These are phyloP conservation scores for Pollenia angustigena DNA, from an alignment of 2,888 invertebrate species.

Conservation along the genomic window DNA sequence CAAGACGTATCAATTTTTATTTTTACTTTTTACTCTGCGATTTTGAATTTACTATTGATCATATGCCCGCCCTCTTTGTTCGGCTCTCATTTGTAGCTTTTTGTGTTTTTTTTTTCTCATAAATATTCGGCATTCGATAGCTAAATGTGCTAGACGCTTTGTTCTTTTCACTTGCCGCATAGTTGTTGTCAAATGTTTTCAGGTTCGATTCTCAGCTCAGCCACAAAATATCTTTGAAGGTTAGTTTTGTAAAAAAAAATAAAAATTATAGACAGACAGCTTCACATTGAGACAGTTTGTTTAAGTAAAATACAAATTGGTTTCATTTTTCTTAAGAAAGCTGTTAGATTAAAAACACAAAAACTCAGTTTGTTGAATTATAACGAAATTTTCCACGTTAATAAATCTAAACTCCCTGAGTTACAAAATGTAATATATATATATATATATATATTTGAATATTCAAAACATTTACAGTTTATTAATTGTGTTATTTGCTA, in stretches of 20 bases:
- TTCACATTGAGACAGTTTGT: slow-evolving; percentile 70
- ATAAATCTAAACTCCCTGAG: slow-evolving; percentile 76
- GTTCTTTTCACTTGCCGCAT: neutral
- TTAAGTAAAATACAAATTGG: slow-evolving; percentile 61
- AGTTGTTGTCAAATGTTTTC: neutral
- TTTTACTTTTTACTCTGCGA: too few relatives aligned
- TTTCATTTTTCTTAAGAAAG: slow-evolving; percentile 61
- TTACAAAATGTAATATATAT: slow-evolving; percentile 43
- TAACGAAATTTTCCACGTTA: slow-evolving; percentile 69
- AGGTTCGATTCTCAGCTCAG: slow-evolving; percentile 18
- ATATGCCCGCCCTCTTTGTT: too few relatives aligned
- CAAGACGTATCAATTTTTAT: too few relatives aligned
- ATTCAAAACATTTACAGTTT: too few relatives aligned
- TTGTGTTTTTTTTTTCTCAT: neutral
- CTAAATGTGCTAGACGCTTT: slow-evolving; percentile 40
- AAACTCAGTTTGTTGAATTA: slow-evolving; percentile 74
- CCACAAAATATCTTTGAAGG: neutral
- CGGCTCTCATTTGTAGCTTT: neutral
- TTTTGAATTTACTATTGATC: too few relatives aligned
- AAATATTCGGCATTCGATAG: slow-evolving; percentile 22
- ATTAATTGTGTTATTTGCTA: too few relatives aligned
- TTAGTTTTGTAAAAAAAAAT: neutral
- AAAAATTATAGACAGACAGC: slow-evolving; percentile 69
- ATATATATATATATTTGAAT: too few relatives aligned
- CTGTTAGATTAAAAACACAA: slow-evolving; percentile 72